Evolutionary conservation across 1,140 invertebrate genomes (phyloP), one percentile per base, ranked within the genome.

Genomic region (Drosophila sproati): DNA sequence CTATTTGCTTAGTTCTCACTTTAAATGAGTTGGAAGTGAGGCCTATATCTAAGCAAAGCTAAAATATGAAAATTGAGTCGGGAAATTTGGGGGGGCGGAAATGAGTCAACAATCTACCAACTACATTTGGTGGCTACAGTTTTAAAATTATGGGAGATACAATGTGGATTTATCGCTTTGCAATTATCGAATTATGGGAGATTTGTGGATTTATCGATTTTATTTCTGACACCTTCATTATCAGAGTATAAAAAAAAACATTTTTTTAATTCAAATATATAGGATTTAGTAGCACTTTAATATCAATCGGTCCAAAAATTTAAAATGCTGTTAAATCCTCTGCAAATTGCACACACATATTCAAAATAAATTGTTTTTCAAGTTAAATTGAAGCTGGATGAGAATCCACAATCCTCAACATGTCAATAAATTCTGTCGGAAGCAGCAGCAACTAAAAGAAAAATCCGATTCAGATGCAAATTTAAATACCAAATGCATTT

Each of bases 381-480:
- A 60, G 60, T 45, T n/a, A 51, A 52, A 62, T 20, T 28, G 32
- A n/a, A 50, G 50, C 8, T 50, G 2, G 3, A 37, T 28, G 56
- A 47, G 34, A 59, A 35, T 8, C 31, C 56, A 20, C 43, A 59
- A 34, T 3, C 56, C 54, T 5, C 34, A 34, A 31, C 8, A 35
- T 29, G 34, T 20, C n/a, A 4, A 20, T 35, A 48, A 35, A 60
- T 12, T 31, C 28, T 43, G 3, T 32, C 43, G n/a, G 43, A 43
- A 32, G 37, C 55, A 29, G 39, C 39, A 43, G 39, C 10, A 43
- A 3, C 3, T 12, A 43, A 43, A 43, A n/a, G 39, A 8, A 43
- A n/a, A 41, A 56, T 20, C 20, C 12, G 12, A 12, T 12, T 12
- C 12, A 32, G 47, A 60, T 20, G 8, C 45, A 47, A 45, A 34